phyloP scores from a whole-genome alignment of 1,140 invertebrate species.

The Drosophila carrolli region DNA sequence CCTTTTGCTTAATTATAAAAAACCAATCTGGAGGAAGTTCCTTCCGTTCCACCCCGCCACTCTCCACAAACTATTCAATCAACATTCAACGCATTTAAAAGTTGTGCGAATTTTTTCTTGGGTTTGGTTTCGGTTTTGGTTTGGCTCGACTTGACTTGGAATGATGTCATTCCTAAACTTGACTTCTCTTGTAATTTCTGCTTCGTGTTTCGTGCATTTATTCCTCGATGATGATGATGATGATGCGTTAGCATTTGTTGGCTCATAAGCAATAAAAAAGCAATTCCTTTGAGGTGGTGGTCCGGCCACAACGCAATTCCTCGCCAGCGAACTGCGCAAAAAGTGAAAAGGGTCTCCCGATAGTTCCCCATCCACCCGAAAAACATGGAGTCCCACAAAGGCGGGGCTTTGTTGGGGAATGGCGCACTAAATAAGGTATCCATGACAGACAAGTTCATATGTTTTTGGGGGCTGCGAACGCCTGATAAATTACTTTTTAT shows the following conservation, averaged over 20 bases:
- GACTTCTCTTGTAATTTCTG: slow-evolving; percentile 50
- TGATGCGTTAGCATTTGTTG: slow-evolving; percentile 47
- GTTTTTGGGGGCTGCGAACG: slow-evolving; percentile 5
- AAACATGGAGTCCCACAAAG: slow-evolving; percentile 22
- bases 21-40: slow-evolving; percentile 15
- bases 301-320: slow-evolving; percentile 48
- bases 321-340: slow-evolving; percentile 40
- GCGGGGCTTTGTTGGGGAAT: slow-evolving; percentile 41
- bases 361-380: slow-evolving; percentile 15
- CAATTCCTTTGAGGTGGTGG: slow-evolving; percentile 50
- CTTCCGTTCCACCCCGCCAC: background rate
- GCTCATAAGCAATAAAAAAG: slow-evolving; percentile 58
- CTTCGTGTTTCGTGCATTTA: slow-evolving; percentile 56
- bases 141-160: slow-evolving; percentile 5
- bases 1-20: slow-evolving; percentile 51
- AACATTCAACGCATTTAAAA: slow-evolving; percentile 59
- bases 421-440: slow-evolving; percentile 40
- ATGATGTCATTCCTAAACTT: slow-evolving; percentile 73
- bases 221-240: slow-evolving; percentile 22
- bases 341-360: slow-evolving; percentile 38
- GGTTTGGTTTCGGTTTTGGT: slow-evolving; percentile 8
- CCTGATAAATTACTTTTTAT: slow-evolving; percentile 12
- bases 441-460: slow-evolving; percentile 11
- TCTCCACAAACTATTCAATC: slow-evolving; percentile 45
- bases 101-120: slow-evolving; percentile 25